Evolutionary conservation across 2,113 vertebrate genomes (phyloP), one percentile per base, ranked within the genome.

Genomic region (Esox niger): DNA sequence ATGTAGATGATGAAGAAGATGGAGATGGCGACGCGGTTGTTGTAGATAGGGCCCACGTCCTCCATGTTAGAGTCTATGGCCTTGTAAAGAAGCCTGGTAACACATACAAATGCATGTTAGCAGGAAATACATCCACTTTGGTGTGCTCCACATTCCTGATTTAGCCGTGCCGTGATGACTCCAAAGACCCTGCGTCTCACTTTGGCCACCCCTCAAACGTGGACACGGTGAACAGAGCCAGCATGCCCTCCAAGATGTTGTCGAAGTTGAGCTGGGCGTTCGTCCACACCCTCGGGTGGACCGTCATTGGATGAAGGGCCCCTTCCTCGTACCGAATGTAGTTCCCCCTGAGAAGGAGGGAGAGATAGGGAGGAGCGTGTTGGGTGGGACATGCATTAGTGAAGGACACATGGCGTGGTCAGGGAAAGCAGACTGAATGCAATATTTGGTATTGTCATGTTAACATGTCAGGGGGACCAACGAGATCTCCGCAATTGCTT

Each of bases 151-250:
- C 20, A 46, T 25, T 30, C 20, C 33, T 31, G 3, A 4, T 26
- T 20, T 15, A 30, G 66, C 3, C 25, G 6, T 57, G 55, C 15
- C 27, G 10, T 29, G 55, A 57, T 13, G 9, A 0, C 7, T 27
- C 13, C 25, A 57, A 57, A 15, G 27, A 5, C 25, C 21, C 8
- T 0, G n/a, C 8, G 6, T 66, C 72, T 92, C 82, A 97, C 96
- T 94, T 76, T 11, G 96, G 96, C 95, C 96, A 98, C 38, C 96
- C 96, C 84, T 98, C 96, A 1, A 98, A 98, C 57, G 95, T 98
- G 71, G 95, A 97, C 26, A 95, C 92, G 0, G 95, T 98, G 87
- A 98, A 98, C 52, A 98, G 95, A 0, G 95, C 93, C 90, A 98
- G 91, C 96, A 98, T 98, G 69, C 94, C 95, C 0, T 94, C 96